Evolutionary conservation across 1,140 invertebrate genomes (phyloP).

Genomic region (Teleopsis dalmanni): DNA sequence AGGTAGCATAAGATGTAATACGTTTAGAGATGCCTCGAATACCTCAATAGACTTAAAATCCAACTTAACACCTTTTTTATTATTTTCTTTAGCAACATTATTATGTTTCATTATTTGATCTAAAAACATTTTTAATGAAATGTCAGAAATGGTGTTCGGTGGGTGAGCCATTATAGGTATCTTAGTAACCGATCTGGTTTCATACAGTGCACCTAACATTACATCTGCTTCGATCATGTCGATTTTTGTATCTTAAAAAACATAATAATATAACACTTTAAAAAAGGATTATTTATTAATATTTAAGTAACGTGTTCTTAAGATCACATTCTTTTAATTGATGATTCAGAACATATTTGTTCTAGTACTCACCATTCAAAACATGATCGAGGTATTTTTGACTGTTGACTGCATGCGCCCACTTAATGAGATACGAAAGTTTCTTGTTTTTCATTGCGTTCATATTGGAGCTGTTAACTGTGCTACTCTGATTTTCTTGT

Average conservation of each 20-base stretch:
- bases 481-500: too few relatives aligned
- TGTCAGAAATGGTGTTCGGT: constrained; percentile 62
- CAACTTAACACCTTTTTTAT: constrained; percentile 70
- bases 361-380: constrained; percentile 48
- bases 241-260: constrained; percentile 38
- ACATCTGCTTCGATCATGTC: constrained; percentile 88
- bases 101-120: constrained; percentile 49
- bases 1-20: constrained; percentile 46
- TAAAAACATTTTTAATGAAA: constrained; percentile 69
- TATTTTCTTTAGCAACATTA: constrained; percentile 22
- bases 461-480: too few relatives aligned
- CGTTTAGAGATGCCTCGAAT: constrained; percentile 57
- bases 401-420: constrained; percentile 78
- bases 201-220: constrained; percentile 54
- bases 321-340: background rate
- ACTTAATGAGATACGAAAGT: too few relatives aligned
- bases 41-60: constrained; percentile 81
- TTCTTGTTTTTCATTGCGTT: too few relatives aligned
- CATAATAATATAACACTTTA: background rate
- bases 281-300: background rate
- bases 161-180: constrained; percentile 84
- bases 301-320: background rate
- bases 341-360: background rate
- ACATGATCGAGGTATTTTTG: constrained; percentile 53
- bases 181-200: constrained; percentile 45